Base-by-base conservation (phyloP, 2,888 invertebrate genomes). In the Octodonta nipae region DNA sequence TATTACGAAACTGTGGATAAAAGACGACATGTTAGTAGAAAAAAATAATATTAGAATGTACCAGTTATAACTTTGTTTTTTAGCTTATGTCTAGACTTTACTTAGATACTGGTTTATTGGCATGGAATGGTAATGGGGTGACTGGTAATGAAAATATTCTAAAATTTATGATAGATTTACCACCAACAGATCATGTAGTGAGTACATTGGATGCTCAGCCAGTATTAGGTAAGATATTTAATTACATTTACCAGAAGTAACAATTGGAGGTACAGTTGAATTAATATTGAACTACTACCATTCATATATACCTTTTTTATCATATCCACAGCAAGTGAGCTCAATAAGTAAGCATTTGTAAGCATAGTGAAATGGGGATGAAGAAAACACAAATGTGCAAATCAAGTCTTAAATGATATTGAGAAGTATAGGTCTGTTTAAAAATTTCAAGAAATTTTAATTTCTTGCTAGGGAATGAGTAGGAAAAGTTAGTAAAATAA, bases 51-150 rank as follows among this genome's bases (percentile, higher is more conserved):
- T 5, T n/a, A n/a, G n/a, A n/a, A n/a, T n/a, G n/a, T n/a, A n/a
- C n/a, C n/a, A n/a, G n/a, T n/a, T n/a, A n/a, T n/a, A 11, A 15
- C 14, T 29, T 42, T 26, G n/a, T 20, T 28, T 28, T 10, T 13
- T 30, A 78, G 78, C 61, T 81, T 54, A 76, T 89, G 56, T 71
- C 77, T 0, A 79, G 79, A 51, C 63, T 91, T 26, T 93, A 92
- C 54, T 65, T 88, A 47, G 86, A 88, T 27, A 74, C 75, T 13
- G 88, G 83, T 4, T 66, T 80, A n/a, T 63, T 91, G 31, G 78
- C 86, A 26, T 95, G 91, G 92, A 92, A 93, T 66, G 93, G 93
- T 15, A 88, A 87, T 60, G 80, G 81, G 4, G 69, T 82, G 1
- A 73, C 68, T 32, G 88, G 88, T 4, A 78, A 74, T 50, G 82